Conservation (phyloP, 2,113 vertebrate species). For the Myotis brandtii region DNA sequence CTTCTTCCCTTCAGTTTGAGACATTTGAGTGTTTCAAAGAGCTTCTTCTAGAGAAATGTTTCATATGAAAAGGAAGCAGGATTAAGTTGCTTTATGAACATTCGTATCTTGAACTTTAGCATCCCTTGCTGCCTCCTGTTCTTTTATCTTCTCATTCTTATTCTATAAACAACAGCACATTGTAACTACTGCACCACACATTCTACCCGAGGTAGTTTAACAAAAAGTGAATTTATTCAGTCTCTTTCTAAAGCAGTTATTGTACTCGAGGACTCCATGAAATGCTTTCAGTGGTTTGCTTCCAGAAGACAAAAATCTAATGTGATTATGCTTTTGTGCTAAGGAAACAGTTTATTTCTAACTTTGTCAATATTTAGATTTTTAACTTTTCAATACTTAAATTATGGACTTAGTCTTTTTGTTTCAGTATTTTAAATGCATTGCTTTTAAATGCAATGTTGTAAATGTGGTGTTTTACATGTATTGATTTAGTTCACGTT, state of each 20-base stretch:
- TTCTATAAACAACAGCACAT: background rate
- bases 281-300: slow-evolving; percentile 31
- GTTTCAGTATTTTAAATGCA: background rate
- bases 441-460: background rate
- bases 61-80: background rate
- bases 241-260: slow-evolving; percentile 33
- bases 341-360: slow-evolving; percentile 37
- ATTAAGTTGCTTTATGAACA: background rate
- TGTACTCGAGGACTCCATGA: background rate
- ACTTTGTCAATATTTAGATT: slow-evolving; percentile 50
- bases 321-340: background rate
- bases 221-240: slow-evolving; percentile 41
- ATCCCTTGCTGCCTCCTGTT: background rate
- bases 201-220: background rate
- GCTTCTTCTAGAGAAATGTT: background rate
- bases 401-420: background rate
- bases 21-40: background rate
- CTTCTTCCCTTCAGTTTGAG: background rate
- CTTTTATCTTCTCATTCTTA: slow-evolving; percentile 39
- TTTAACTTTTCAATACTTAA: slow-evolving; percentile 26
- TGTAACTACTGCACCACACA: background rate
- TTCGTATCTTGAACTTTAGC: background rate
- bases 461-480: background rate
- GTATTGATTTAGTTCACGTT: slow-evolving; percentile 1
- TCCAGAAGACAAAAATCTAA: background rate